Percentiles rank a stretch among this genome's conserved stretches.
Evolutionary conservation across 2,888 invertebrate genomes (phyloP).

Genomic region (Mellilla xanthometata): DNA sequence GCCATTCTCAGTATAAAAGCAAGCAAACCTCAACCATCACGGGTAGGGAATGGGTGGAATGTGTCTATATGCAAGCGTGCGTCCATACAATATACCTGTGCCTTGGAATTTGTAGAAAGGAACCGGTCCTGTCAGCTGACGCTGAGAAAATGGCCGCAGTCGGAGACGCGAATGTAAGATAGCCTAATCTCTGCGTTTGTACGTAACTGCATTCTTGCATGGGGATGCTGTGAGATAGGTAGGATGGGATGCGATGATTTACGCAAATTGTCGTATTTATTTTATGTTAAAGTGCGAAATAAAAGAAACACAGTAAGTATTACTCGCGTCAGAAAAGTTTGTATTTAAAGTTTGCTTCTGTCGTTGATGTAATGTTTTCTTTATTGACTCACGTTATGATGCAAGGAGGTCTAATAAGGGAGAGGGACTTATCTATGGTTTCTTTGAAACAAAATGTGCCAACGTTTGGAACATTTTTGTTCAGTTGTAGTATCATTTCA

Average conservation of each 20-base stretch:
- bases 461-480: no score
- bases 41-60: slow-evolving; percentile 52
- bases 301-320: no score
- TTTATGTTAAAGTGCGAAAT: no score
- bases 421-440: no score
- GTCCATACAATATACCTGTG: slow-evolving; percentile 52
- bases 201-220: slow-evolving; percentile 19
- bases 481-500: no score
- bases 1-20: slow-evolving; percentile 40
- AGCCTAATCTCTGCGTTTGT: slow-evolving; percentile 35
- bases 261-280: background rate
- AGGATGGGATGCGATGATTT: background rate
- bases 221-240: background rate
- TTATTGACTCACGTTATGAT: no score
- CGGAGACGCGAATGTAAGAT: slow-evolving; percentile 25
- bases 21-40: slow-evolving; percentile 53
- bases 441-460: no score
- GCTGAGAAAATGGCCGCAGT: slow-evolving; percentile 55
- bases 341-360: no score
- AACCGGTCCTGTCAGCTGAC: slow-evolving; percentile 76
- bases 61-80: slow-evolving; percentile 20
- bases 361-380: no score
- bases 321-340: no score
- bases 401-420: no score
- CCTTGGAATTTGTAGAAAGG: slow-evolving; percentile 60